Conservation (phyloP, 2,888 invertebrate genomes). For the Automeris io region DNA sequence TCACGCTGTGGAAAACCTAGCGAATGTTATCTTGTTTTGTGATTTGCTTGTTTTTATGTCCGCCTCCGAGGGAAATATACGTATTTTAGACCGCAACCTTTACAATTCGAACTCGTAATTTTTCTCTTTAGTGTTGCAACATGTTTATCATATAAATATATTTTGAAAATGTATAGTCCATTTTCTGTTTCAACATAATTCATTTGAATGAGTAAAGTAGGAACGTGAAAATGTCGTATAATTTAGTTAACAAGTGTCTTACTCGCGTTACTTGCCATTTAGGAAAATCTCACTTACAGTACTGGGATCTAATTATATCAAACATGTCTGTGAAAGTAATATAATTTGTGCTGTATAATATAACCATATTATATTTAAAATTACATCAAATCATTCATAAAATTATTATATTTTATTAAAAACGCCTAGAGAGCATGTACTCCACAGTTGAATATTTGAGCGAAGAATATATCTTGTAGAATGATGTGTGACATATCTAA, state of each 20-base stretch:
- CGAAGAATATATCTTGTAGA: too few species aligned
- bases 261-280: slow-evolving; percentile 38
- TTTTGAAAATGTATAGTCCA: slow-evolving; percentile 23
- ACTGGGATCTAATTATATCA: slow-evolving; percentile 31
- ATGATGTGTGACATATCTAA: too few species aligned
- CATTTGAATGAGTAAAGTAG: slow-evolving; percentile 37
- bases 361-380: slow-evolving; percentile 17
- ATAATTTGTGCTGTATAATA: slow-evolving; percentile 24
- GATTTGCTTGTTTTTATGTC: slow-evolving; percentile 71
- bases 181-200: slow-evolving; percentile 37
- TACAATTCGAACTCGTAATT: slow-evolving; percentile 30
- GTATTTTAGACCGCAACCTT: slow-evolving; percentile 48
- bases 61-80: slow-evolving; percentile 50
- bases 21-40: slow-evolving; percentile 74
- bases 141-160: slow-evolving; percentile 5
- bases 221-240: slow-evolving; percentile 41
- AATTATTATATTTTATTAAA: background rate
- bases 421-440: background rate
- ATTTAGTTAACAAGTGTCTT: slow-evolving; percentile 48
- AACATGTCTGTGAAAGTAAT: slow-evolving; percentile 23
- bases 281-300: slow-evolving; percentile 30
- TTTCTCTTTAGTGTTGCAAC: slow-evolving; percentile 13
- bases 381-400: background rate
- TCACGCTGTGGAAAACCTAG: slow-evolving; percentile 61
- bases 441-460: too few species aligned